Evolutionary conservation across 2,797 vertebrate genomes (phyloP), one percentile per base, ranked within the genome.

Genomic region (Sylvia borin): DNA sequence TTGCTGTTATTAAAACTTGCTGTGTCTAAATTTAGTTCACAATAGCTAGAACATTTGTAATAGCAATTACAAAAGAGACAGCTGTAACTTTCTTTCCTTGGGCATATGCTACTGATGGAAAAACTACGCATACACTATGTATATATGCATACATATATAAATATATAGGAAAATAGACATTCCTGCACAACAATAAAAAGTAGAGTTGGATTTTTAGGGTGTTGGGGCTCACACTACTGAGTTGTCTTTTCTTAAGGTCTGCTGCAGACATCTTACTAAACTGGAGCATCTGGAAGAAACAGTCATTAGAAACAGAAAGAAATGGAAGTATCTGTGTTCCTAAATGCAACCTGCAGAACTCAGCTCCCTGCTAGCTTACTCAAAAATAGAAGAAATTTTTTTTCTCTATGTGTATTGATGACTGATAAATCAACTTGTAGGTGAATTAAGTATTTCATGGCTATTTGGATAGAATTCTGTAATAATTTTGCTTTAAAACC

Each of bases 11-110:
- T 85, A 82, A 84, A 91, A 85, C 21, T 55, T 66, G 25, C n/a
- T 92, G 67, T 18, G 32, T 83, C 58, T 90, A 91, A 86, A 88
- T 91, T 92, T 83, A 88, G 62, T n/a, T 94, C 60, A 92, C 40
- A 88, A 83, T 64, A 91, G 42, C 51, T 66, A 81, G 32, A 72
- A 55, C 38, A 62, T 80, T 91, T 64, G 21, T 80, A 88, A 93
- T 16, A 82, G 29, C 9, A 58, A 20, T 73, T 90, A 71, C 21
- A 66, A 82, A 83, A 76, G 50, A 72, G 36, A 45, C 40, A 90
- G 53, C 45, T 82, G 43, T 34, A 64, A 51, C 11, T 92, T 60
- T 66, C 26, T 84, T 64, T 32, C 42, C 42, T 55, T 42, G 16
- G 34, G 8, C 16, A 47, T 10, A 12, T 12, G 27, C 40, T 88